Conservation (phyloP, 2,113 vertebrate genomes). For the Corynorhinus townsendii region DNA sequence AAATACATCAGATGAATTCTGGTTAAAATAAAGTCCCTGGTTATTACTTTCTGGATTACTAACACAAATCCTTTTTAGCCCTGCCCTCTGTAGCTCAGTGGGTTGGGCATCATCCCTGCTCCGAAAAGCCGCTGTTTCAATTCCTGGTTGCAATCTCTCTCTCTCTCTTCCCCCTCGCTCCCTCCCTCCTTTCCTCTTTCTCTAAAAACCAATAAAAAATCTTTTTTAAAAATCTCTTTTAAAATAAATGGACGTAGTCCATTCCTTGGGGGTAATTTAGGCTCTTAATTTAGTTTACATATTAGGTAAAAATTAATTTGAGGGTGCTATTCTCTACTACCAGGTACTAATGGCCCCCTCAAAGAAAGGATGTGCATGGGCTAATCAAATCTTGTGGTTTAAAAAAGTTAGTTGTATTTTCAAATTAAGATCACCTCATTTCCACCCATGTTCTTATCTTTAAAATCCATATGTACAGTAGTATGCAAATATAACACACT, state of each 20-base stretch:
- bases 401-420: constrained; percentile 43
- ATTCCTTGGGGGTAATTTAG: neutral
- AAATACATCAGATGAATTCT: neutral
- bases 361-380: neutral
- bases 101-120: no score
- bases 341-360: neutral
- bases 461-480: constrained; percentile 54
- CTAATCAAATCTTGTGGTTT: neutral
- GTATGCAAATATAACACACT: constrained; percentile 24
- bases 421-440: constrained; percentile 11
- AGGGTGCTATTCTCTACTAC: neutral
- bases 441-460: constrained; percentile 27
- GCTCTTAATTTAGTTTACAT: neutral
- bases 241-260: neutral
- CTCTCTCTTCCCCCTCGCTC: no score
- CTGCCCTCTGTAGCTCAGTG: no score
- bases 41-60: neutral
- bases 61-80: neutral
- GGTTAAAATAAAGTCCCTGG: neutral
- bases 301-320: neutral
- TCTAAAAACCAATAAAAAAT: no score
- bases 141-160: no score
- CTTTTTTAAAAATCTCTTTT: neutral
- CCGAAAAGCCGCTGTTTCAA: no score
- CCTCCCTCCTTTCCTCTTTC: no score